Percentiles rank a stretch among this genome's conserved stretches.
Evolutionary conservation across 2,113 vertebrate genomes (phyloP).

Genomic region (Echinops telfairi): DNA sequence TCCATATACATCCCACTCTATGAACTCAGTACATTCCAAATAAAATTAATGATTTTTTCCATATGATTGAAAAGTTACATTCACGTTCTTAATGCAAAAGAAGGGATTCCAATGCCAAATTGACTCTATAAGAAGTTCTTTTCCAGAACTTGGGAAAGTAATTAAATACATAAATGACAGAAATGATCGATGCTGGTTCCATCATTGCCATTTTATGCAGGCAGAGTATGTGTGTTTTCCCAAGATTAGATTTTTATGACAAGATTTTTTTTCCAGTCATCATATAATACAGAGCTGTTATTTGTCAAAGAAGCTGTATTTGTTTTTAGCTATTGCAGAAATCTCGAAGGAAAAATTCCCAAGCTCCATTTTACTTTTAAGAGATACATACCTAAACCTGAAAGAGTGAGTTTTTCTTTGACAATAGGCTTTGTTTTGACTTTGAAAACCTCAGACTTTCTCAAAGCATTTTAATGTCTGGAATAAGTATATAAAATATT

Average conservation of each 20-base stretch:
- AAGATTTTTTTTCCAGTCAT: constrained; percentile 42
- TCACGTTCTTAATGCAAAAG: constrained; percentile 54
- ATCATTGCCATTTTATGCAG: constrained; percentile 61
- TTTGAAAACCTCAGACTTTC: constrained; percentile 4
- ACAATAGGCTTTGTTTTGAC: constrained; percentile 44
- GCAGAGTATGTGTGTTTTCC: constrained; percentile 45
- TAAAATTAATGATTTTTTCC: neutral
- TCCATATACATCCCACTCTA: no score
- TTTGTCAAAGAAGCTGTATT: constrained; percentile 69
- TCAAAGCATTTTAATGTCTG: constrained; percentile 6
- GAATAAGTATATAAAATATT: constrained; percentile 9
- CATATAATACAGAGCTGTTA: constrained; percentile 38
- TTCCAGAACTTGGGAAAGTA: constrained; percentile 42
- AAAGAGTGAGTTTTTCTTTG: constrained; percentile 35
- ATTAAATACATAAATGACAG: constrained; percentile 51
- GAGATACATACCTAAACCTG: constrained; percentile 12
- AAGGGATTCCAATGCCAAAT: neutral
- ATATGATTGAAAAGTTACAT: constrained; percentile 32
- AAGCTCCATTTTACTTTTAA: constrained; percentile 44
- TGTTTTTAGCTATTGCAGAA: constrained; percentile 52
- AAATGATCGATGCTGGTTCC: constrained; percentile 51
- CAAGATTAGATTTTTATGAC: constrained; percentile 75
- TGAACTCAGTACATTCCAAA: neutral
- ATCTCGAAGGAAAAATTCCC: constrained; percentile 55
- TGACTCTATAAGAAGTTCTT: neutral